phyloP scores from a whole-genome alignment of 2,888 invertebrate species.

The Labia minor region DNA sequence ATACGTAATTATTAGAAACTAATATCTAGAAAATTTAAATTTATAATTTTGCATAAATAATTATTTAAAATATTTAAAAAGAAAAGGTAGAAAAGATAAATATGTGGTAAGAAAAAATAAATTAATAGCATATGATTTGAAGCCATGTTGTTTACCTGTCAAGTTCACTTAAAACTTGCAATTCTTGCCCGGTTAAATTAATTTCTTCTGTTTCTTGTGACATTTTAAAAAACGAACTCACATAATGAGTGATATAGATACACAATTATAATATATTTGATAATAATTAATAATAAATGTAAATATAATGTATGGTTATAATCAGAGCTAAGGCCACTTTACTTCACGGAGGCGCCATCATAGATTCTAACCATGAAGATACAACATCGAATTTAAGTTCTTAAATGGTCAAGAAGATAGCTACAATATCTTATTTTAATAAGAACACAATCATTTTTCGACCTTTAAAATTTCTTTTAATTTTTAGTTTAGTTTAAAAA shows the following conservation, averaged over 20 bases:
- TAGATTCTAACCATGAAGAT: too few species aligned
- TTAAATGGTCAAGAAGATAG: too few species aligned
- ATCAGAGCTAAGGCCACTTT: not conserved
- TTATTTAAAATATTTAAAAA: conserved; percentile 4
- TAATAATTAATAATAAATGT: too few species aligned
- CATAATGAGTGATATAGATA: not conserved
- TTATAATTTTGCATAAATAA: not conserved
- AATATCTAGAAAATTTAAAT: not conserved
- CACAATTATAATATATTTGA: not conserved
- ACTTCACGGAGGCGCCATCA: too few species aligned
- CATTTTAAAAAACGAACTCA: conserved; percentile 30
- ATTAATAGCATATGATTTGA: conserved; percentile 17
- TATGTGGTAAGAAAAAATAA: too few species aligned
- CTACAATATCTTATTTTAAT: too few species aligned
- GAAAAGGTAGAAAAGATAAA: conserved; percentile 8
- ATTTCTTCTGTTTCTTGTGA: conserved; percentile 53
- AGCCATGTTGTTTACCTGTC: conserved; percentile 54
- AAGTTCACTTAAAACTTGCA: conserved; percentile 74
- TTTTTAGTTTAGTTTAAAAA: too few species aligned
- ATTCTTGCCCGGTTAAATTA: conserved; percentile 68
- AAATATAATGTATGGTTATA: not conserved
- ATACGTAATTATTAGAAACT: not conserved
- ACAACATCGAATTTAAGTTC: too few species aligned
- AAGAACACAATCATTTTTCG: too few species aligned
- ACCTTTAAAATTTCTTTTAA: too few species aligned